Evolutionary conservation across 2,888 invertebrate genomes (phyloP).

Genomic region (Anorthoa munda): DNA sequence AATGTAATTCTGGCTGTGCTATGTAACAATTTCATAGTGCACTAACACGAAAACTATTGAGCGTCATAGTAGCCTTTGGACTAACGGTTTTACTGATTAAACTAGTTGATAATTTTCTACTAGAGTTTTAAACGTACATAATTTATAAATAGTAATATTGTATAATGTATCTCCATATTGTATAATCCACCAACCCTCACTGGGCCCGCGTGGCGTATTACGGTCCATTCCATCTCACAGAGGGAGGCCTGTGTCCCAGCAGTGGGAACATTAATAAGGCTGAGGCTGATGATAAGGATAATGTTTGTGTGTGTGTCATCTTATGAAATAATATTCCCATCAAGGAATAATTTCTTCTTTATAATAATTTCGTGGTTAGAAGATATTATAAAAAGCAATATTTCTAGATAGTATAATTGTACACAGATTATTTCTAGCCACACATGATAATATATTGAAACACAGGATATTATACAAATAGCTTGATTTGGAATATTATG

Average conservation of each 20-base stretch:
- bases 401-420: neutral
- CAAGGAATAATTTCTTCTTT: neutral
- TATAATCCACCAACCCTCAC: too few relatives aligned
- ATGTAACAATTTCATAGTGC: neutral
- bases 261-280: too few relatives aligned
- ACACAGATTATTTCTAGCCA: constrained; percentile 8
- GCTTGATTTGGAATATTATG: neutral
- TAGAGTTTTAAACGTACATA: neutral
- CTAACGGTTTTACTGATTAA: neutral
- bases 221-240: too few relatives aligned
- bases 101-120: neutral
- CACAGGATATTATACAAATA: neutral
- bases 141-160: too few relatives aligned
- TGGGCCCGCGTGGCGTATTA: too few relatives aligned
- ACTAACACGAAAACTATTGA: constrained; percentile 17
- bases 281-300: too few relatives aligned
- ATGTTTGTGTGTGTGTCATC: neutral
- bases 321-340: neutral
- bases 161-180: too few relatives aligned
- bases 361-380: constrained; percentile 1
- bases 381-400: constrained; percentile 31
- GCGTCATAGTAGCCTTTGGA: neutral
- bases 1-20: neutral
- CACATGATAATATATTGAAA: constrained; percentile 14
- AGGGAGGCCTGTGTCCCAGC: too few relatives aligned